A percentile compares a stretch with the other conserved stretches of the same genome.
Evolutionary conservation across 2,113 vertebrate genomes (phyloP).

Genomic region (Cairina moschata): DNA sequence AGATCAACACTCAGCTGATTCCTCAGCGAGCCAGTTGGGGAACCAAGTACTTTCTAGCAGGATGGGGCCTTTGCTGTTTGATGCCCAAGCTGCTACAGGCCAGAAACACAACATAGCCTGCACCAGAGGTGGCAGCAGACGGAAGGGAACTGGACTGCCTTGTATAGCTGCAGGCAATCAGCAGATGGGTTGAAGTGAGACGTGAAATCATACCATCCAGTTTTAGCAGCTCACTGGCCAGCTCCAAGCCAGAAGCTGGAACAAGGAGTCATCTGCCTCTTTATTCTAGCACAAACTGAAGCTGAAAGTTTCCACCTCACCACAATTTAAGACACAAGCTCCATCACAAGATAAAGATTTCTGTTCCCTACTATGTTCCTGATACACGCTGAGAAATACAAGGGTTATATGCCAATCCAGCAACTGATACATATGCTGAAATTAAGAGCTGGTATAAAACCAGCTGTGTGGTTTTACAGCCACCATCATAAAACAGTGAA

Average conservation of each 20-base stretch:
- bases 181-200: not conserved
- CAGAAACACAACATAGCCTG: not conserved
- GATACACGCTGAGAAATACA: not conserved
- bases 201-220: not conserved
- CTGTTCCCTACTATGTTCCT: not conserved
- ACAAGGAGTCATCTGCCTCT: not conserved
- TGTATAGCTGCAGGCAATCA: not conserved
- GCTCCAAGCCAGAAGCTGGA: not conserved
- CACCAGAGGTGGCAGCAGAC: not conserved
- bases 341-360: not conserved
- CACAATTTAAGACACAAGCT: not conserved
- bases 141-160: not conserved
- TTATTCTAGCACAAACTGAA: not conserved
- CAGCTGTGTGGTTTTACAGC: not conserved
- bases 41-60: not conserved
- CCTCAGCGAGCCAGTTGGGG: not conserved
- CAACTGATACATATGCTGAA: fast-evolving
- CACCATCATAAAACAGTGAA: not conserved
- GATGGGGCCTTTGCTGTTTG: not conserved
- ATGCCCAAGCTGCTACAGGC: not conserved
- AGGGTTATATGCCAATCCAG: not conserved
- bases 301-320: not conserved
- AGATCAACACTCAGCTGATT: fast-evolving
- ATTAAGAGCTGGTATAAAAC: not conserved
- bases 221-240: not conserved